Conservation (phyloP, 2,888 invertebrate genomes). For the Anthophora plumipes region DNA sequence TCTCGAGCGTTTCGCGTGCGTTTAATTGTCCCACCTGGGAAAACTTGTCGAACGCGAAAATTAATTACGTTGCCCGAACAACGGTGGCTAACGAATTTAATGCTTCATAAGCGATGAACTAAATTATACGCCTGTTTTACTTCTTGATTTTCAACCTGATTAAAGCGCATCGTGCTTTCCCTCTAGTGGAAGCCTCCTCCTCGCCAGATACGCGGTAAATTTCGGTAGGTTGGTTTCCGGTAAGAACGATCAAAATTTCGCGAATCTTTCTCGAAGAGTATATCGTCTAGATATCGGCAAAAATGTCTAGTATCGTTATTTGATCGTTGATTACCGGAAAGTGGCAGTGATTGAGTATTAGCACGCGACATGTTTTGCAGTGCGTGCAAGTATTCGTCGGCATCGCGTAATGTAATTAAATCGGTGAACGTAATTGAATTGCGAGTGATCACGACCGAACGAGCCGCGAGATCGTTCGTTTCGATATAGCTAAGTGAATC, state of each 20-base stretch:
- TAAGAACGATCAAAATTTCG: background rate
- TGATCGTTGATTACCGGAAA: background rate
- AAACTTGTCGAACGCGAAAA: conserved; percentile 43
- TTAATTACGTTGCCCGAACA: conserved; percentile 53
- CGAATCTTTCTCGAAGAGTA: background rate
- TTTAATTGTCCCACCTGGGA: conserved; percentile 36
- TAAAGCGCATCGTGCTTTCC: conserved; percentile 30
- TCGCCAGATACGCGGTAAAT: background rate
- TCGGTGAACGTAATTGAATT: background rate
- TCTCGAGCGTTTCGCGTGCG: background rate
- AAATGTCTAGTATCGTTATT: background rate
- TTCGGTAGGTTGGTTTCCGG: conserved; percentile 34
- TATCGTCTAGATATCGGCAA: background rate
- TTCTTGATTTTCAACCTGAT: conserved; percentile 61
- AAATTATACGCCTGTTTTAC: conserved; percentile 60
- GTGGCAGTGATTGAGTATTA: background rate
- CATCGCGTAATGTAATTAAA: background rate
- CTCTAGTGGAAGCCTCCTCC: background rate
- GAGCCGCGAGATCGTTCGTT: background rate
- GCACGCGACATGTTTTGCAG: background rate
- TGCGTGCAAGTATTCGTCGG: background rate
- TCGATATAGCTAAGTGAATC: background rate
- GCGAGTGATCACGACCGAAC: background rate
- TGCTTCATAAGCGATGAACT: conserved; percentile 44
- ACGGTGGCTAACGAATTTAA: conserved; percentile 48